Evolutionary conservation across 2,888 invertebrate species (phyloP), one percentile per base, ranked within the genome.

Genomic region (Sminthurides aquaticus): DNA sequence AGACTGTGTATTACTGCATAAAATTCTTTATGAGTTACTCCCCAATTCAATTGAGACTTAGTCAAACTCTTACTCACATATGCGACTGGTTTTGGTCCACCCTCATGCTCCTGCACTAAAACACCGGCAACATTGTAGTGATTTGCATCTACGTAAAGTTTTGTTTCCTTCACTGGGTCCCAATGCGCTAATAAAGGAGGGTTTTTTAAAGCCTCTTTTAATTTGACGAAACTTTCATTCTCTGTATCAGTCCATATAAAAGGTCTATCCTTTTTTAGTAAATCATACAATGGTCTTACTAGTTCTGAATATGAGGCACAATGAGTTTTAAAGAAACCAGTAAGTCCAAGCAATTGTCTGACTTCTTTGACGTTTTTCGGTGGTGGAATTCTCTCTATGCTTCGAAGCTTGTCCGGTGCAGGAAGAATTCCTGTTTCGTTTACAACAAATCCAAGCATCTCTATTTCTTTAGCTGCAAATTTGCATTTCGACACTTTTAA

Each of bases 261-360:
- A 26, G n/a, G 48, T 1, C 18, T 48, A 52, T 43, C 52, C 25
- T 64, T 60, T 2, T 26, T 29, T 5, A 57, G 22, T n/a, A 66
- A 27, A n/a, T 24, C 25, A 43, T 34, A 22, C 2, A 67, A 24
- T 3, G 64, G 67, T n/a, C 26, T 18, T 43, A 58, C 61, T 2
- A 65, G 49, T 29, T 52, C 29, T 15, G 64, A 15, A 28, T 62
- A 65, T 54, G 52, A 43, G 1, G 49, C 22, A 28, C 64, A 49
- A 58, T 65, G 65, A 15, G 58, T 56, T 15, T 69, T 26, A 62
- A 74, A 74, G 55, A 70, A 71, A 3, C 59, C 25, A 60, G 67
- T 65, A 5, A 70, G 20, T 2, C 57, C 57, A 2, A 58, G 18
- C 27, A 67, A 64, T 0, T 59, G 34, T 3, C 54, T 60, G 1